Evolutionary conservation across 1,140 invertebrate genomes (phyloP).

Genomic region (Dendrolimus punctatus): DNA sequence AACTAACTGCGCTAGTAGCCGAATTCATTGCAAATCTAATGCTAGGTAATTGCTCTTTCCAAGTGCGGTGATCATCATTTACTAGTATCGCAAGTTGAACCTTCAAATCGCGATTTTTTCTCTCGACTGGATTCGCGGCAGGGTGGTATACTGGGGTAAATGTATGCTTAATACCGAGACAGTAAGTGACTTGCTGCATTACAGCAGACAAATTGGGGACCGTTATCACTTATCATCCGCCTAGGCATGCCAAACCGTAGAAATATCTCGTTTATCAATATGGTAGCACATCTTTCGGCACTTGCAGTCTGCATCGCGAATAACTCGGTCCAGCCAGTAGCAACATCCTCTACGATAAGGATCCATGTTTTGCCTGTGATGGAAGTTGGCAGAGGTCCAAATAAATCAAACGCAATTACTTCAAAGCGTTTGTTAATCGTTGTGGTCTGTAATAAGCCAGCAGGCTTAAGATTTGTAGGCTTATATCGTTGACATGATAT

Average conservation of each 20-base stretch:
- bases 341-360: conserved; percentile 7
- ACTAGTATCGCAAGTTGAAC: too few species aligned
- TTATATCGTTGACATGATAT: conserved; percentile 7
- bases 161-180: too few species aligned
- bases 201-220: neutral
- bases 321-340: conserved; percentile 6
- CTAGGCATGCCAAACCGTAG: conserved; percentile 7
- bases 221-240: conserved; percentile 6
- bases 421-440: conserved; percentile 9
- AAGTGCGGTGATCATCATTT: too few species aligned
- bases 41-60: neutral
- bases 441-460: conserved; percentile 7
- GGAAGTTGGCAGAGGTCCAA: conserved; percentile 5
- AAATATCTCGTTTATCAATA: conserved; percentile 6
- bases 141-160: too few species aligned
- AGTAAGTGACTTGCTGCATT: conserved; percentile 8
- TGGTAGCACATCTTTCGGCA: neutral
- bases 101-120: too few species aligned
- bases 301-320: conserved; percentile 6
- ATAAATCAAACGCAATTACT: conserved; percentile 8
- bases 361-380: conserved; percentile 3
- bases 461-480: conserved; percentile 5
- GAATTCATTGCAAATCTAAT: too few species aligned
- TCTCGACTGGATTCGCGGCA: too few species aligned
- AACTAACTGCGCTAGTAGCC: too few species aligned